A percentile compares a stretch with the other conserved stretches of the same genome.
phyloP scores from a whole-genome alignment of 1,140 invertebrate genomes.

The Drosophila auraria region DNA sequence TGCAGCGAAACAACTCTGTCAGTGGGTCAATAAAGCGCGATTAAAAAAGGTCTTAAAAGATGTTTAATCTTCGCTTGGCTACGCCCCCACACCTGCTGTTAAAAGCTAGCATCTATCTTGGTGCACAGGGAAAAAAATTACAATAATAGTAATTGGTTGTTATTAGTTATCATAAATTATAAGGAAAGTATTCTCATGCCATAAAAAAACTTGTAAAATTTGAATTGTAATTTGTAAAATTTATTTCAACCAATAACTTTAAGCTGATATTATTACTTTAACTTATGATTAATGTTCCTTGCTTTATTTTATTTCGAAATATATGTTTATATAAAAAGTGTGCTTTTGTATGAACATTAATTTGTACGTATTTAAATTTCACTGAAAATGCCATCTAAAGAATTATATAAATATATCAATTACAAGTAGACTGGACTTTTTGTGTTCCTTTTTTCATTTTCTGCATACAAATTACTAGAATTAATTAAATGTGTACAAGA shows the following conservation, averaged over 20 bases:
- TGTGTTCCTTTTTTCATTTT: too few species aligned
- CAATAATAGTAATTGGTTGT: too few species aligned
- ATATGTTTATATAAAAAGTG: neutral
- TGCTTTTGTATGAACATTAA: neutral
- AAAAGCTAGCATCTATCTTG: neutral
- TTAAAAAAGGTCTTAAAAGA: conserved; percentile 24
- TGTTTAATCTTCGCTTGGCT: conserved; percentile 1
- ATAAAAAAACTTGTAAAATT: neutral
- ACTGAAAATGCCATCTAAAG: neutral
- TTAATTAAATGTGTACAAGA: too few species aligned
- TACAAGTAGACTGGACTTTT: too few species aligned
- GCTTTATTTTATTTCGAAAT: neutral
- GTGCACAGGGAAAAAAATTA: neutral
- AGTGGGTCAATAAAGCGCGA: conserved; percentile 37
- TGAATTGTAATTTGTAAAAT: too few species aligned
- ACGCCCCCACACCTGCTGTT: conserved; percentile 18
- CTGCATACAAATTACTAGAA: too few species aligned
- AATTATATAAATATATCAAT: neutral
- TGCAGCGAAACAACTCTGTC: conserved; percentile 17
- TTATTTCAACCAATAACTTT: too few species aligned
- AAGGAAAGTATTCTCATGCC: too few species aligned
- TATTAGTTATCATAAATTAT: too few species aligned
- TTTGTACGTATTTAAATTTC: too few species aligned
- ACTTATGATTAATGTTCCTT: too few species aligned
- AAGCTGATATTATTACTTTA: neutral